Conservation (phyloP, 2,888 invertebrate species). For the Trimorus sp. region DNA sequence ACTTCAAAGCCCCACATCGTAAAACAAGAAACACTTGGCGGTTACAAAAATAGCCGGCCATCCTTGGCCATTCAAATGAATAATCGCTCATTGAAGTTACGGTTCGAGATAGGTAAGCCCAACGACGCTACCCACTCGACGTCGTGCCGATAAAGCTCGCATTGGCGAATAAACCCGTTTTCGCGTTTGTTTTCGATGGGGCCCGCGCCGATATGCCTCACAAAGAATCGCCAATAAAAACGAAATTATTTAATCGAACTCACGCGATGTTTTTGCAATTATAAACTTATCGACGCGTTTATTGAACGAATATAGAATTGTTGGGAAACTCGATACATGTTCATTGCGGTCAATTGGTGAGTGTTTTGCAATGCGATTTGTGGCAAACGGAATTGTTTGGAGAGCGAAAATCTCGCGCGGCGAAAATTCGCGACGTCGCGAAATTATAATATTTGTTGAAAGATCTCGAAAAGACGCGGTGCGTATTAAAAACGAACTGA, state of each 20-base stretch:
- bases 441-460: no score
- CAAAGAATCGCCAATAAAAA: constrained; percentile 39
- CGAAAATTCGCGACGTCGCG: no score
- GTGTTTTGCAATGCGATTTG: background rate
- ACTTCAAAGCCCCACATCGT: no score
- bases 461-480: no score
- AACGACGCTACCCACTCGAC: constrained; percentile 29
- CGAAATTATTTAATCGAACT: constrained; percentile 46
- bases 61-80: constrained; percentile 48
- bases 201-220: constrained; percentile 24
- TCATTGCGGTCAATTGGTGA: background rate
- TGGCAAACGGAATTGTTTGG: no score
- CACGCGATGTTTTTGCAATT: constrained; percentile 42
- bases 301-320: constrained; percentile 35
- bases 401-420: no score
- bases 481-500: no score
- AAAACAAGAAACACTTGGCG: background rate
- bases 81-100: constrained; percentile 39
- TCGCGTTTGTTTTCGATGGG: constrained; percentile 36
- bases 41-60: constrained; percentile 36
- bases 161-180: constrained; percentile 5
- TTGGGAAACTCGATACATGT: constrained; percentile 25
- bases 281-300: constrained; percentile 36
- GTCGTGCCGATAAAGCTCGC: background rate
- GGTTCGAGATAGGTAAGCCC: constrained; percentile 28